Base-by-base conservation (phyloP, 2,888 invertebrate species). In the Heliconius sara region DNA sequence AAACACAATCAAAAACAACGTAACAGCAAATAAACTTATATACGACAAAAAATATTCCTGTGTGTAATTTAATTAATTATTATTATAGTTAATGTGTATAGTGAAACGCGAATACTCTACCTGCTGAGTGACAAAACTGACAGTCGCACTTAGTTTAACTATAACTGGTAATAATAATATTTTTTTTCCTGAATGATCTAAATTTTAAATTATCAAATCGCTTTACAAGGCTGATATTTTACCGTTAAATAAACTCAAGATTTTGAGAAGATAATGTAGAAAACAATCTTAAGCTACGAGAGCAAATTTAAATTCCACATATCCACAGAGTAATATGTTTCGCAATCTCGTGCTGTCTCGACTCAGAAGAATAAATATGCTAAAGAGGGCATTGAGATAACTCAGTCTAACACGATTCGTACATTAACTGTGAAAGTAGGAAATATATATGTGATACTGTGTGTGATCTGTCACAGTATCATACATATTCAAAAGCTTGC, bases 331-430 rank as follows among this genome's bases (percentile, higher is more conserved):
- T 67, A 67, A 76, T 76, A 52, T 76, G 76, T 76, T 67, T 76
- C 66, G 52, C 67, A 76, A 76, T 34, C 76, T 76, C 76, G 66
- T 76, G 67, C 76, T 75, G 67, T 76, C 67, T 34, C 66, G n/a
- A 76, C 52, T 57, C 52, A 34, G 76, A 76, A 67, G 67, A 76
- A 76, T 76, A 76, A 67, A 76, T 67, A 76, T 76, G 76, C 52
- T 67, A 76, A 76, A 67, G 67, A 76, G 76, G 57, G 67, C 76
- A 67, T 57, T 76, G 67, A 76, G 76, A 66, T 76, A 76, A 76
- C 76, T 67, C 76, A 52, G 25, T 76, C 76, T 76, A 76, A 76
- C 76, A 76, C 76, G 67, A 68, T 76, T 68, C 34, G 52, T 25
- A 67, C 76, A 76, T 76, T 67, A 68, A 67, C 67, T 47, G 30